phyloP scores from a whole-genome alignment of 2,113 vertebrate genomes.

The Tautogolabrus adspersus region DNA sequence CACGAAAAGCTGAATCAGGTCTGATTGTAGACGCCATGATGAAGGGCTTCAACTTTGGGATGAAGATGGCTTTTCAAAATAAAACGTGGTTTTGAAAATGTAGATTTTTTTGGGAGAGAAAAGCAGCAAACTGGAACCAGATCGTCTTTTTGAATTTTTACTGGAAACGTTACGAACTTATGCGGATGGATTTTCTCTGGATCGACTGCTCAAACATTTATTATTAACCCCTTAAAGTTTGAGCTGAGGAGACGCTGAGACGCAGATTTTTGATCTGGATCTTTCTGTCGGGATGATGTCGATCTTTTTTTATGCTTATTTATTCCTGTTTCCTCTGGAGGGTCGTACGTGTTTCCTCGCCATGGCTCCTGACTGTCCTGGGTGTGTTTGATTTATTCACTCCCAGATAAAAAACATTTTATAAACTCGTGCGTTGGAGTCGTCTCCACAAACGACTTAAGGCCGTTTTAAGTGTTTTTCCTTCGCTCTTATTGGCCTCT shows the following conservation, averaged over 20 bases:
- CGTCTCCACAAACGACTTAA: not conserved
- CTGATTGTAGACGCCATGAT: not conserved
- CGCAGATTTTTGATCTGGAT: too few species aligned
- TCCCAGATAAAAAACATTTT: constrained; percentile 3
- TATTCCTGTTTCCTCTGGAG: constrained; percentile 13
- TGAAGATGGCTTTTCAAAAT: not conserved
- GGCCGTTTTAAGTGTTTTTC: constrained; percentile 9
- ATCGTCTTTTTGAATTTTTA: not conserved
- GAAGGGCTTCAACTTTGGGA: not conserved
- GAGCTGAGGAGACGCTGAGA: too few species aligned
- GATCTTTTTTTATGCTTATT: constrained; percentile 14
- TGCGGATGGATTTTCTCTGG: too few species aligned
- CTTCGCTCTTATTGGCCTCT: constrained; percentile 53
- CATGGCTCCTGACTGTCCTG: not conserved
- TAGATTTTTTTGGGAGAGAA: not conserved
- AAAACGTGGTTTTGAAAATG: not conserved
- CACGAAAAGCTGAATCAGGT: not conserved
- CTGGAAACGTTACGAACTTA: too few species aligned
- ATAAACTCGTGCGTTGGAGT: not conserved
- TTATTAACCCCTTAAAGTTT: too few species aligned
- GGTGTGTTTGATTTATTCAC: not conserved
- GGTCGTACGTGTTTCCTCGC: too few species aligned
- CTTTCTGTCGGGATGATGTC: too few species aligned
- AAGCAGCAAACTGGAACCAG: not conserved
- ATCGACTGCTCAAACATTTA: too few species aligned